These are phyloP conservation scores for Mythimna vitellina DNA, from an alignment of 2,888 invertebrate genomes.

Conservation along the genomic window DNA sequence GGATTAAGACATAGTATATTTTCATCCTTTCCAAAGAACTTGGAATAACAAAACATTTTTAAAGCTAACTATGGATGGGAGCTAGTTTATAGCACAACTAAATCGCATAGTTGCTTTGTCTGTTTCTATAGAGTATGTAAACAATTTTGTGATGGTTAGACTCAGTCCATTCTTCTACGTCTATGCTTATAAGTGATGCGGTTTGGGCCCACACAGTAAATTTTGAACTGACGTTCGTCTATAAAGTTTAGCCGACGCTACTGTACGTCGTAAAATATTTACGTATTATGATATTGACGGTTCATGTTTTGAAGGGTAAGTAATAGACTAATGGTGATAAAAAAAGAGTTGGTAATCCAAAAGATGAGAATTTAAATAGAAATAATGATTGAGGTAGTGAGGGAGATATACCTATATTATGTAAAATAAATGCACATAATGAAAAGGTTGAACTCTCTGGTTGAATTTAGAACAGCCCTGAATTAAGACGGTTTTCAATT, in stretches of 20 bases:
- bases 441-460: too few species aligned
- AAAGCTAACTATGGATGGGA: too few species aligned
- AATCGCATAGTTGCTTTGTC: background rate
- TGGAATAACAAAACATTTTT: too few species aligned
- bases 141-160: background rate
- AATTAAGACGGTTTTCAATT: too few species aligned
- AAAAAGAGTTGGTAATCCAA: conserved; percentile 9
- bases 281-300: conserved; percentile 60
- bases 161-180: background rate
- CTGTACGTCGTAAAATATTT: conserved; percentile 70
- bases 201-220: conserved; percentile 69
- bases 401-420: too few species aligned
- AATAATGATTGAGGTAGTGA: too few species aligned
- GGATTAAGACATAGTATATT: too few species aligned
- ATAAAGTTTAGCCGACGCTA: conserved; percentile 69
- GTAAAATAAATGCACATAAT: too few species aligned
- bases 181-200: conserved; percentile 61
- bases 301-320: conserved; percentile 41
- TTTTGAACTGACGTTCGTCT: conserved; percentile 68
- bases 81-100: too few species aligned
- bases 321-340: conserved; percentile 21
- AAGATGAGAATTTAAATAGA: conserved; percentile 1
- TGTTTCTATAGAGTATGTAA: background rate
- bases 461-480: too few species aligned
- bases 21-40: too few species aligned